These are phyloP conservation scores for Synanthedon tipuliformis DNA, from an alignment of 2,888 invertebrate species.

Conservation along the genomic window DNA sequence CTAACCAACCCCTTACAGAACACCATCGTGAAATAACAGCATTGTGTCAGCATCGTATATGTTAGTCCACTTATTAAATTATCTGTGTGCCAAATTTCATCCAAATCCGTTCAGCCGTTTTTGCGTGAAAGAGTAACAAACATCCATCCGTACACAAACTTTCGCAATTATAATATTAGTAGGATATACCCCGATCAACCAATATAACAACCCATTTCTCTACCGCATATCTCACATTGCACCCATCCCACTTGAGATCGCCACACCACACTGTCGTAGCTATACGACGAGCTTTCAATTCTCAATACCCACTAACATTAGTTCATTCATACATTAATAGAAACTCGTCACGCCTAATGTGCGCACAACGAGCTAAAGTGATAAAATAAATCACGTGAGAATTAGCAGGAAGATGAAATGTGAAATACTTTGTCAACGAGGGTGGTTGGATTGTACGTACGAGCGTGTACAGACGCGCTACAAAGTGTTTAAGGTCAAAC, in stretches of 20 bases:
- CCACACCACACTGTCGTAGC: slow-evolving; percentile 6
- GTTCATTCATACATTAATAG: neutral
- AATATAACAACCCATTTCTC: neutral
- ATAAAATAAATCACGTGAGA: slow-evolving; percentile 22
- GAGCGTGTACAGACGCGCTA: slow-evolving; percentile 1
- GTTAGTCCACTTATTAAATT: too few relatives aligned
- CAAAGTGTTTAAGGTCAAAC: slow-evolving; percentile 34
- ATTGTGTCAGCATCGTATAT: too few relatives aligned
- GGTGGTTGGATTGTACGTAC: slow-evolving; percentile 10
- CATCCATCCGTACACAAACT: too few relatives aligned
- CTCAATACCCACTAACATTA: neutral
- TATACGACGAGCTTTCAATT: slow-evolving; percentile 5
- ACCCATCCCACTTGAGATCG: slow-evolving; percentile 26
- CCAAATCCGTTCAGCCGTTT: too few relatives aligned
- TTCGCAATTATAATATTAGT: too few relatives aligned
- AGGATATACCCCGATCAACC: too few relatives aligned
- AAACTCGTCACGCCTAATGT: slow-evolving; percentile 5
- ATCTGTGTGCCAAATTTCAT: too few relatives aligned
- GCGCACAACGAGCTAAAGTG: slow-evolving; percentile 6
- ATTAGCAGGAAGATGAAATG: slow-evolving; percentile 20
- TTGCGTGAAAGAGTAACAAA: too few relatives aligned
- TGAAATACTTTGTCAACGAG: slow-evolving; percentile 17
- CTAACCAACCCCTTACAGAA: too few relatives aligned
- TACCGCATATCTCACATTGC: slow-evolving; percentile 18
- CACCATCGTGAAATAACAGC: too few relatives aligned